Percentiles rank a stretch among this genome's conserved stretches.
These are phyloP conservation scores for Cygnus atratus DNA, from an alignment of 2,113 vertebrate species.

Conservation along the genomic window DNA sequence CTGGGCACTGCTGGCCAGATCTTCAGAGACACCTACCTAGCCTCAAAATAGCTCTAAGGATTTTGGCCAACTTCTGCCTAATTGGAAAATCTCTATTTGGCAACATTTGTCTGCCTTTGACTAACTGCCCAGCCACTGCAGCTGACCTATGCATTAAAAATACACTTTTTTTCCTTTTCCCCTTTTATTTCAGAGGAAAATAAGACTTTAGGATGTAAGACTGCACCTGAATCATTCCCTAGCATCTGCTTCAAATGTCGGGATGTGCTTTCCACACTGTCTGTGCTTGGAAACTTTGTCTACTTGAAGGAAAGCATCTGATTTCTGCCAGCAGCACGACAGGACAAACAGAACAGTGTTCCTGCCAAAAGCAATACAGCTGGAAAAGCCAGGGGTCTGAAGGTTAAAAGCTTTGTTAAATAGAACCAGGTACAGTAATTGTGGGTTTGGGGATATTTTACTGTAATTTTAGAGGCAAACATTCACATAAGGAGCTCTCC, in stretches of 20 bases:
- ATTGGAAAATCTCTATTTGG: constrained; percentile 35
- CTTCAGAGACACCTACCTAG: background rate
- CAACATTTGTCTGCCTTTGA: background rate
- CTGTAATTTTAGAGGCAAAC: constrained; percentile 50
- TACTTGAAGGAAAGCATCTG: constrained; percentile 52
- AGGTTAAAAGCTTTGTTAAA: constrained; percentile 61
- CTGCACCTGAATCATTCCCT: constrained; percentile 25
- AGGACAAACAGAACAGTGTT: background rate
- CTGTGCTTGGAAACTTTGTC: background rate
- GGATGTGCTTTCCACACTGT: background rate
- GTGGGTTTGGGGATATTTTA: constrained; percentile 32
- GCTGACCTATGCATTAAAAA: background rate
- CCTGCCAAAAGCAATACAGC: constrained; percentile 54
- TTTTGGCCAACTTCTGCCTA: background rate
- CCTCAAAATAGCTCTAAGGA: background rate
- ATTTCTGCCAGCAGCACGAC: background rate
- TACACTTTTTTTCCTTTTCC: fast-evolving
- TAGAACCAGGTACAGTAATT: constrained; percentile 35
- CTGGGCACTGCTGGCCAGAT: background rate
- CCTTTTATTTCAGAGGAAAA: background rate
- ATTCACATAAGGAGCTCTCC: background rate
- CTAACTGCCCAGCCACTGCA: background rate
- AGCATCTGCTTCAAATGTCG: background rate
- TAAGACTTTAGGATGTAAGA: background rate
- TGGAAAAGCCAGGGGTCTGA: constrained; percentile 38